Evolutionary conservation across 2,888 invertebrate genomes (phyloP).

Genomic region (Autographa gamma): DNA sequence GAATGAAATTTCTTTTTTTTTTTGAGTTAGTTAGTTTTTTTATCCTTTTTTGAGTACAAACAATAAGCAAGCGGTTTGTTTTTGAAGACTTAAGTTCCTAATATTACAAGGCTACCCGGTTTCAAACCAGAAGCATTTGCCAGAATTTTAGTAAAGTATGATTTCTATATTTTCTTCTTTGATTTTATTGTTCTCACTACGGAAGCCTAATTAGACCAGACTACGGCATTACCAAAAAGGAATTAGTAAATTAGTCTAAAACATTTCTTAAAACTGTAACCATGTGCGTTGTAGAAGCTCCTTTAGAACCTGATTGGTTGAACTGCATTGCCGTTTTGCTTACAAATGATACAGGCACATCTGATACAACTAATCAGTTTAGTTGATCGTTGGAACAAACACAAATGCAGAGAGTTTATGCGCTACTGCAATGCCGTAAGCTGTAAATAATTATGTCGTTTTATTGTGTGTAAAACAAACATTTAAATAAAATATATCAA

Average conservation of each 20-base stretch:
- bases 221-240: not conserved
- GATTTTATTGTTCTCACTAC: not conserved
- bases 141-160: no score
- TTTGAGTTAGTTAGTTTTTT: no score
- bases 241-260: not conserved
- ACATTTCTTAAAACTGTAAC: not conserved
- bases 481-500: slow-evolving; percentile 3
- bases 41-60: no score
- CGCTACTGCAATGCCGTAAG: slow-evolving; percentile 6
- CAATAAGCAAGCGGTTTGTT: no score
- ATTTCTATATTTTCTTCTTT: no score
- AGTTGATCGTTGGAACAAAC: slow-evolving; percentile 7
- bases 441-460: slow-evolving; percentile 6
- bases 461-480: not conserved
- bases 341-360: slow-evolving; percentile 8
- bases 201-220: not conserved
- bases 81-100: no score
- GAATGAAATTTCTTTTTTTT: no score
- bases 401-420: slow-evolving; percentile 7
- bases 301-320: not conserved
- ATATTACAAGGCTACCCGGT: no score
- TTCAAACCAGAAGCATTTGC: no score
- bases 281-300: slow-evolving; percentile 12
- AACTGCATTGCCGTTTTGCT: slow-evolving; percentile 8
- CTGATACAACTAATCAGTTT: slow-evolving; percentile 9